Base-by-base conservation (phyloP, 2,113 vertebrate genomes). In the Leucosticte australis region DNA sequence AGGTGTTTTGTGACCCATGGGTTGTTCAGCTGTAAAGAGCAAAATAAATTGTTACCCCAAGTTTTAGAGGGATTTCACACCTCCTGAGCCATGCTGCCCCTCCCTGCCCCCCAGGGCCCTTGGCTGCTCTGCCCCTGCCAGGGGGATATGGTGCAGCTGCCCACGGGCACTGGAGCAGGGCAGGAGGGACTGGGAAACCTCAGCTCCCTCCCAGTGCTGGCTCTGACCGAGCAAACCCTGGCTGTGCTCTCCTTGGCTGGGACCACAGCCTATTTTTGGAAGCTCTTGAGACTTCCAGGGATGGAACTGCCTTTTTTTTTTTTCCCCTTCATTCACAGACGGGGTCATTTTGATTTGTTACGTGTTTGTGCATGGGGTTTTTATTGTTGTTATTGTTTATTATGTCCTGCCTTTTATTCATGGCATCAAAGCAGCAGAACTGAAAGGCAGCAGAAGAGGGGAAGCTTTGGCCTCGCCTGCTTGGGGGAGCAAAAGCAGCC, bases 181-280 rank as follows among this genome's bases (percentile, higher is more conserved):
- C 82, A 82, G 90, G 78, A 84, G 31, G 0, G 0, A 23, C 37
- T 31, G 82, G 70, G 83, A 90, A 95, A 15, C 26, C 0, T 0
- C 31, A 23, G 79, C 52, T 91, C 73, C 62, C 56, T 64, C 60
- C 65, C 7, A 0, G 35, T 13, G 41, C 76, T 81, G 92, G 85
- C 30, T 0, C 56, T 37, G 88, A 44, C 56, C 6, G 9, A 93
- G 90, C 79, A 86, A 81, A 70, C 69, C 83, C 77, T 77, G 96
- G 93, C 87, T 67, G 44, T 0, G 31, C 83, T 74, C 35, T 8
- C 86, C 77, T 87, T 95, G 94, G 57, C 95, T 30, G 49, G 85
- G 67, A 59, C 64, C 0, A 0, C 56, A 77, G 76, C 67, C 95
- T 96, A 89, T 92, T 96, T 96, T 93, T 96, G 93, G 96, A 97